Evolutionary conservation across 23 tunicate genomes (phyloP), one percentile per base, ranked within the genome.

Genomic region (Trididemnum nubilum): DNA sequence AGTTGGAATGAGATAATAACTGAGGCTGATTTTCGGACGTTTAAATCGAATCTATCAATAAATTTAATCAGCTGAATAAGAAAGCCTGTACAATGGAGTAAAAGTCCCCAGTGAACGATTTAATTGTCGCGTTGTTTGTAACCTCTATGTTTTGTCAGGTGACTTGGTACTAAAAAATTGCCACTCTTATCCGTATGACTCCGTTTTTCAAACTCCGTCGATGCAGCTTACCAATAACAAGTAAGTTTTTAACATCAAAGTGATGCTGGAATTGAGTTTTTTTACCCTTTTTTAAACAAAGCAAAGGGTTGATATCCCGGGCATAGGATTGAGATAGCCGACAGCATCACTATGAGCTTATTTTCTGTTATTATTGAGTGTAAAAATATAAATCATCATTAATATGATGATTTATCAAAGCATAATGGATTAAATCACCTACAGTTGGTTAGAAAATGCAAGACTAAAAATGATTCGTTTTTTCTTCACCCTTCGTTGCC

Each of bases 191-290:
- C 97, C 97, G 33, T 77, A 81, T 40, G 86, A 92, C 50, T 67
- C 75, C 19, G 89, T 75, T 23, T 82, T 79, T 71, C 71, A 64
- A 37, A 78, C 49, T n/a, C 97, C 97, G 1, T 66, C 59, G 26
- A 36, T 92, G 27, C 72, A 76, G 22, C 65, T 92, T 22, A 40
- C 74, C 3, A 39, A 84, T 64, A 92, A 79, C 88, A 83, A 92
- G 97, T 92, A 71, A 76, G 90, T 38, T 12, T 9, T 44, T 9
- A 44, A 44, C 15, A 44, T 15, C 54, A 44, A 44, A 15, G 9
- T 7, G 54, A 7, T 44, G 9, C 54, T 7, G 15, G 12, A 44
- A 44, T 7, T 44, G 54, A 44, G 15, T 9, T 15, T 9, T 44
- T 44, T 44, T 9, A 15, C 54, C 15, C 12, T 44, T 44, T 44